These are phyloP conservation scores for Lycophotia porphyrea DNA, from an alignment of 2,888 invertebrate species.

Conservation along the genomic window DNA sequence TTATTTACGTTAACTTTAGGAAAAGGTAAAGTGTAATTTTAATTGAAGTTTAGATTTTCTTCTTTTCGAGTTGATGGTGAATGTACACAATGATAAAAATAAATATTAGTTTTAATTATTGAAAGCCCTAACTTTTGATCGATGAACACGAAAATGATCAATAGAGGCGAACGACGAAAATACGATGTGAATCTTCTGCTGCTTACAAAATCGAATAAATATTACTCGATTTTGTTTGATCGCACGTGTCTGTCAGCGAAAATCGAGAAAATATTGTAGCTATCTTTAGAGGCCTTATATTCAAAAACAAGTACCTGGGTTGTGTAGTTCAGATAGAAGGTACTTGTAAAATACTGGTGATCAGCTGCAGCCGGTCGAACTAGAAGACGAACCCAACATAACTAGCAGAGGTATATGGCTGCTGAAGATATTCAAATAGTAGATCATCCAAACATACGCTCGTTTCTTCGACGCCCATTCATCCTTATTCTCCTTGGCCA, in stretches of 20 bases:
- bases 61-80: neutral
- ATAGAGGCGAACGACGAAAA: neutral
- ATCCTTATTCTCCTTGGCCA: slow-evolving; percentile 80
- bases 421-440: neutral
- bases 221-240: neutral
- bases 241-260: neutral
- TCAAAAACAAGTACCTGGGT: neutral
- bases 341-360: neutral
- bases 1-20: no score
- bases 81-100: neutral
- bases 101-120: neutral
- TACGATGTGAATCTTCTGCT: neutral
- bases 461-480: slow-evolving; percentile 84
- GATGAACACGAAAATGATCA: neutral
- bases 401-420: neutral
- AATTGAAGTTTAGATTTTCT: no score
- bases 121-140: neutral
- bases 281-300: neutral
- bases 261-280: neutral
- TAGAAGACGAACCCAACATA: neutral
- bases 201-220: neutral
- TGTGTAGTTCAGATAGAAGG: neutral
- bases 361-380: neutral
- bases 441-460: slow-evolving; percentile 69
- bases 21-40: no score